phyloP scores from a whole-genome alignment of 2,797 vertebrate genomes.

The Mormyrops attenuatus region DNA sequence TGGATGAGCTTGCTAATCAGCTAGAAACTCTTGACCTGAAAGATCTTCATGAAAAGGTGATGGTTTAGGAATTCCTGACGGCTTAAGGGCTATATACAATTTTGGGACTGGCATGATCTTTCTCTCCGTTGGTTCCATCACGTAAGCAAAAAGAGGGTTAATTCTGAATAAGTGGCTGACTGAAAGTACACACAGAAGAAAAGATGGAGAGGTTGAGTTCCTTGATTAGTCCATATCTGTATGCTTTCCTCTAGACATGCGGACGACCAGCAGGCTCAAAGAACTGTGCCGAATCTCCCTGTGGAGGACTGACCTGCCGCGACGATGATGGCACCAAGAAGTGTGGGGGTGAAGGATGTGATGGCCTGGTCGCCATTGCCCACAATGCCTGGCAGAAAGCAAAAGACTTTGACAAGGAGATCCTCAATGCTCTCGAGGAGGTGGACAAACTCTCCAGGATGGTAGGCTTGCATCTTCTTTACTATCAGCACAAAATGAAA shows the following conservation, averaged over 20 bases:
- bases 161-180: background rate
- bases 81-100: background rate
- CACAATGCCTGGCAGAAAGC: constrained; percentile 73
- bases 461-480: constrained; percentile 59
- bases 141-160: background rate
- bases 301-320: constrained; percentile 77
- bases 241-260: constrained; percentile 66
- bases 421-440: constrained; percentile 78
- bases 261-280: constrained; percentile 67
- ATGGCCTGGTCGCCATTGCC: constrained; percentile 68
- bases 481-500: background rate
- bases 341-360: constrained; percentile 80
- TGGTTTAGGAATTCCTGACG: background rate
- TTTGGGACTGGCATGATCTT: background rate
- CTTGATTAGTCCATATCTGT: background rate
- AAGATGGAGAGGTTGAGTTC: background rate
- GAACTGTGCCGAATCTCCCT: constrained; percentile 69
- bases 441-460: constrained; percentile 89
- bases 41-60: constrained; percentile 76
- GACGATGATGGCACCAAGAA: constrained; percentile 63
- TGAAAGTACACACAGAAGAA: background rate
- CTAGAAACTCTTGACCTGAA: constrained; percentile 84
- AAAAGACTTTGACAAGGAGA: constrained; percentile 78
- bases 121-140: background rate
- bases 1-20: constrained; percentile 84